Conservation (phyloP, 2,113 vertebrate genomes). For the Hypomesus transpacificus region DNA sequence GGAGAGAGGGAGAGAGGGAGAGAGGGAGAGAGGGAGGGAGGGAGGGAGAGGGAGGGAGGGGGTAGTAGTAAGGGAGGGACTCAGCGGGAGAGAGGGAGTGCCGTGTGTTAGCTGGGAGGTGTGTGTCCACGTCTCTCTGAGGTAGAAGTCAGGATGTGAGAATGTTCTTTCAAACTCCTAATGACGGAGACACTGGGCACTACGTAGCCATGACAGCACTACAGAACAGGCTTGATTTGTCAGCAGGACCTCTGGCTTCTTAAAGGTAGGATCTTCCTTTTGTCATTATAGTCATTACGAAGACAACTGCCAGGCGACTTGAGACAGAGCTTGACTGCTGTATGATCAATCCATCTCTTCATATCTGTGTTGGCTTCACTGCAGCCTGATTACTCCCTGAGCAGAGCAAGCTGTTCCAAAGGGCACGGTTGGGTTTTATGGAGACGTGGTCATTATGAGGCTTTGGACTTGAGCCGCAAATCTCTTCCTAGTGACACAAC, state of each 20-base stretch:
- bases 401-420: slow-evolving; percentile 39
- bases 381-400: slow-evolving; percentile 27
- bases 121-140: slow-evolving; percentile 39
- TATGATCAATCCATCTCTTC: too few species aligned
- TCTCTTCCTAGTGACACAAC: slow-evolving; percentile 68
- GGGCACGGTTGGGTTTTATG: slow-evolving; percentile 52
- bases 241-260: too few species aligned
- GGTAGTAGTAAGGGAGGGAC: background rate
- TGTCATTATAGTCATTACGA: too few species aligned
- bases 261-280: too few species aligned
- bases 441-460: slow-evolving; percentile 68
- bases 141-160: slow-evolving; percentile 18
- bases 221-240: too few species aligned
- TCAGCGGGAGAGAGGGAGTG: slow-evolving; percentile 35
- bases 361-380: too few species aligned
- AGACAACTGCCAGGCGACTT: too few species aligned
- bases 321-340: too few species aligned
- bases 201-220: too few species aligned
- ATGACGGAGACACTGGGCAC: background rate
- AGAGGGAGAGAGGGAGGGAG: slow-evolving; percentile 22
- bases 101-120: slow-evolving; percentile 25
- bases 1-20: slow-evolving; percentile 31
- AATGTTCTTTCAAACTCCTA: slow-evolving; percentile 20
- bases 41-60: slow-evolving; percentile 23
- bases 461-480: slow-evolving; percentile 66